Percentiles rank a stretch among this genome's conserved stretches.
Conservation (phyloP, 2,797 vertebrate species). For the Eulemur albifrons region DNA sequence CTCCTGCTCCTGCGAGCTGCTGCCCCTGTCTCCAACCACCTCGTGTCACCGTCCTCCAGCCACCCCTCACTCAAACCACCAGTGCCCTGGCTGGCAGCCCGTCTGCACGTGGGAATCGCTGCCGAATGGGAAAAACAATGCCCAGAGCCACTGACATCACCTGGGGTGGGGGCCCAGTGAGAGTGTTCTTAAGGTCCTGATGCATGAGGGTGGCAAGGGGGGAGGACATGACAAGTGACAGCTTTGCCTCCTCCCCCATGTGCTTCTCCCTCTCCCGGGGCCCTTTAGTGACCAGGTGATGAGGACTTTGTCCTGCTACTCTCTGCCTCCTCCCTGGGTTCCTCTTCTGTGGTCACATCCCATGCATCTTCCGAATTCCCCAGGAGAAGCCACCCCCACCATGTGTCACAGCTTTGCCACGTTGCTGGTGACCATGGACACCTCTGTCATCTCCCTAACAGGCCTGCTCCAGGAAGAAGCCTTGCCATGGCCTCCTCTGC, state of each 20-base stretch:
- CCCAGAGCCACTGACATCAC: rapidly evolving
- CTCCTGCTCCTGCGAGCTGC: neutral
- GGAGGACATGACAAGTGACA: rapidly evolving
- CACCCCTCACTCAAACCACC: neutral
- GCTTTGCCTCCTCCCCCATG: no score
- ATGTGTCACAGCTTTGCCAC: no score
- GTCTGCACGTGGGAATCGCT: rapidly evolving
- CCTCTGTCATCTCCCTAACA: neutral
- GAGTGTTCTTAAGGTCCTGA: neutral
- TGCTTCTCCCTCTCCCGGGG: rapidly evolving
- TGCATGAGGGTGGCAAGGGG: neutral
- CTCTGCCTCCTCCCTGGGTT: neutral
- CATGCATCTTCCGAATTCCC: neutral
- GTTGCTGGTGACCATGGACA: rapidly evolving
- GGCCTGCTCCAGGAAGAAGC: neutral
- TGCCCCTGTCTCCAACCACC: rapidly evolving
- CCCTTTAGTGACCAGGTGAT: neutral
- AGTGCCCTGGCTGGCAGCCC: neutral
- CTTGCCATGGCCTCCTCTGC: neutral
- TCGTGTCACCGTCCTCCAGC: rapidly evolving
- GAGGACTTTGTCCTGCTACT: neutral
- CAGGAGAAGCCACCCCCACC: rapidly evolving
- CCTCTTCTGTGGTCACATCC: neutral
- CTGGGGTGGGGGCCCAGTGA: rapidly evolving
- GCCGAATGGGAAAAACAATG: rapidly evolving